Percentiles rank a stretch among this genome's conserved stretches.
Evolutionary conservation across 1,140 invertebrate species (phyloP).

Genomic region (Daktulosphaira vitifoliae): DNA sequence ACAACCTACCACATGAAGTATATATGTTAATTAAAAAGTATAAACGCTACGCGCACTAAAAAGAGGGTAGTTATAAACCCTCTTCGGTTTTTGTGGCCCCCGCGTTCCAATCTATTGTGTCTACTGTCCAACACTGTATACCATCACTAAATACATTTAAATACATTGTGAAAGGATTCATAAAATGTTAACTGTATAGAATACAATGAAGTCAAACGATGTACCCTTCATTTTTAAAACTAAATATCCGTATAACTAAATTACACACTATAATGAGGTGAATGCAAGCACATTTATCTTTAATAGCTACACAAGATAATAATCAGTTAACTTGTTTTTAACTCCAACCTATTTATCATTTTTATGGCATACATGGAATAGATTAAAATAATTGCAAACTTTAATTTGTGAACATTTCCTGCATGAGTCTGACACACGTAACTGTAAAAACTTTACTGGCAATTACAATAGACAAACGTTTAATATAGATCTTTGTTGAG

Average conservation of each 20-base stretch:
- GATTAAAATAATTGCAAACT: constrained; percentile 23
- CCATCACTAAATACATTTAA: constrained; percentile 12
- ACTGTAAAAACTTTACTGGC: too few relatives aligned
- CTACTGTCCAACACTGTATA: background rate
- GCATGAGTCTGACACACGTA: background rate
- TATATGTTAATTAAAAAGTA: constrained; percentile 30
- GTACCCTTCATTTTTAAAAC: constrained; percentile 15
- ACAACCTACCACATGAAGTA: constrained; percentile 12
- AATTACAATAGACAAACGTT: too few relatives aligned
- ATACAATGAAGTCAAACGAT: background rate
- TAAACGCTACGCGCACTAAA: background rate
- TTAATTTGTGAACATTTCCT: constrained; percentile 19
- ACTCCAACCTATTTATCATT: constrained; percentile 8
- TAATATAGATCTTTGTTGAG: too few relatives aligned
- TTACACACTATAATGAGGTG: background rate
- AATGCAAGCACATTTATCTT: background rate
- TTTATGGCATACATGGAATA: constrained; percentile 19
- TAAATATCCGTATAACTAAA: constrained; percentile 17
- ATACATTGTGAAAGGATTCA: background rate
- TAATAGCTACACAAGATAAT: constrained; percentile 15
- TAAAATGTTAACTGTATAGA: background rate
- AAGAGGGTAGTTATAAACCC: constrained; percentile 19
- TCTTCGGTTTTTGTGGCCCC: background rate
- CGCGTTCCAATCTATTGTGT: constrained; percentile 8
- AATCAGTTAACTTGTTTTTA: constrained; percentile 27